A percentile compares a stretch with the other conserved stretches of the same genome.
These are phyloP conservation scores for Portunus trituberculatus DNA, from an alignment of 1,140 invertebrate genomes.

Conservation along the genomic window DNA sequence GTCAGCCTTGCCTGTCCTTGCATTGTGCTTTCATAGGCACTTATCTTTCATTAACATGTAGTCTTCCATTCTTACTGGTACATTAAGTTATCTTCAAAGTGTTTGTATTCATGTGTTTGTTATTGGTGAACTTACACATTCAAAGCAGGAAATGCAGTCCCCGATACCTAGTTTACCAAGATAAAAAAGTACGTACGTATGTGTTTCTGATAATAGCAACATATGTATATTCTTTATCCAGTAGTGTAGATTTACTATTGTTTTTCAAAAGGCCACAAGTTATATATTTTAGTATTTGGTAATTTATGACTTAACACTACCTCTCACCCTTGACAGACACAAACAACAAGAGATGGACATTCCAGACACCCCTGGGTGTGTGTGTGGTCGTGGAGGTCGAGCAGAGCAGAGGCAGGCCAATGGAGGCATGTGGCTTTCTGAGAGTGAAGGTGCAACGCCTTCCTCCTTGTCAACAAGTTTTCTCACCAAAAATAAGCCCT, in stretches of 20 bases:
- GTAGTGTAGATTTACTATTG: neutral
- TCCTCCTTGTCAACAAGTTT: slow-evolving; percentile 69
- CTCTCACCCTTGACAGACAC: neutral
- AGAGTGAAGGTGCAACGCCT: slow-evolving; percentile 31
- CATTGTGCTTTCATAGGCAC: too few relatives aligned
- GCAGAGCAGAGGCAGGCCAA: slow-evolving; percentile 22
- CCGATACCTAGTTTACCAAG: neutral
- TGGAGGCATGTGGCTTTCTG: neutral
- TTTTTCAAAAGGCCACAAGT: neutral
- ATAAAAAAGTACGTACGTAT: neutral
- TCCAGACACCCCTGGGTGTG: slow-evolving; percentile 60
- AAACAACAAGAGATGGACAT: slow-evolving; percentile 44
- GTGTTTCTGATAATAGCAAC: neutral
- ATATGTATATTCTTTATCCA: neutral
- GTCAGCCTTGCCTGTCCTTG: too few relatives aligned
- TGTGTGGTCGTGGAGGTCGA: slow-evolving; percentile 62
- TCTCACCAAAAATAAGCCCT: slow-evolving; percentile 69
- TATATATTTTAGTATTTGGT: neutral
- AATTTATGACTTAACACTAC: neutral
- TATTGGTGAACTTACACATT: too few relatives aligned
- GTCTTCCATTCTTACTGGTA: too few relatives aligned
- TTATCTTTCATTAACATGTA: too few relatives aligned
- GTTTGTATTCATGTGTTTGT: too few relatives aligned
- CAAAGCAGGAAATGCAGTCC: neutral
- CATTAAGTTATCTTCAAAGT: too few relatives aligned